These are phyloP conservation scores for Elysia crispata DNA, from an alignment of 2,888 invertebrate species.

Conservation along the genomic window DNA sequence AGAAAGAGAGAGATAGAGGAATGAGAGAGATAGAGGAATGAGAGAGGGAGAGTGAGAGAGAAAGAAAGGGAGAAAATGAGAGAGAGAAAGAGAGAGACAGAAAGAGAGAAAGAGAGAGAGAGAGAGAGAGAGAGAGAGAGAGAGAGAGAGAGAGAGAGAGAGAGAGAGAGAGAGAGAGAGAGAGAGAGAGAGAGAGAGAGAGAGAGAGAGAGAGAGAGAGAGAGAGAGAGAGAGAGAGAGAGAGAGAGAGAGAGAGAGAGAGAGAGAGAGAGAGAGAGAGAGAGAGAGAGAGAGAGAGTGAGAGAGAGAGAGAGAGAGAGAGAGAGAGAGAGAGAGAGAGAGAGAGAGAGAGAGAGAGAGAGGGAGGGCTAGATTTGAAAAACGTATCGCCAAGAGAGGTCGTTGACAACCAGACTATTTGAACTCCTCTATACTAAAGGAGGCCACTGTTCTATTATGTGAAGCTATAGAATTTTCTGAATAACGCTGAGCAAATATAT, in stretches of 20 bases:
- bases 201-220: background rate
- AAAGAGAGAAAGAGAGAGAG: background rate
- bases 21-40: no score
- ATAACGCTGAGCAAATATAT: no score
- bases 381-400: no score
- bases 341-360: background rate
- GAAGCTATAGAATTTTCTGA: no score
- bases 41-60: background rate
- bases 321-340: background rate
- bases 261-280: background rate
- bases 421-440: no score
- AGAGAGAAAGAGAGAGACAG: background rate
- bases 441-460: no score
- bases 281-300: background rate
- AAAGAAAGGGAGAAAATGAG: slow-evolving; percentile 10
- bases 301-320: slow-evolving; percentile 14
- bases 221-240: background rate
- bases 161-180: background rate
- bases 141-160: background rate
- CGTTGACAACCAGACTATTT: no score
- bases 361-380: no score
- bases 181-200: background rate
- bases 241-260: background rate
- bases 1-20: no score
- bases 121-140: background rate